Percentiles rank a stretch among this genome's conserved stretches.
Conservation (phyloP, 2,797 vertebrate genomes). For the Xyrichtys novacula region DNA sequence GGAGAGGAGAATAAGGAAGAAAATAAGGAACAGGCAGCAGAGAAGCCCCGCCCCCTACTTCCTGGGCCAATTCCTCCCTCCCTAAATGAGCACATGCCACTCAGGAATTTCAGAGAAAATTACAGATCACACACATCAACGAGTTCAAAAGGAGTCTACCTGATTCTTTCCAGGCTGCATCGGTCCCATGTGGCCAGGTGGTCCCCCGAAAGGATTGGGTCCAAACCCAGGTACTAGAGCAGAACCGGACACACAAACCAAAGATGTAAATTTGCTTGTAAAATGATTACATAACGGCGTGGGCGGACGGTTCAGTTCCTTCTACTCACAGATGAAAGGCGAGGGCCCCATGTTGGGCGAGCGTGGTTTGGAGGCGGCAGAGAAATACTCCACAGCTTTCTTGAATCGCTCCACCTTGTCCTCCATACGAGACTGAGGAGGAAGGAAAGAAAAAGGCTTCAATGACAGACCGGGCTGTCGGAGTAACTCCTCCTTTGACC, state of each 20-base stretch:
- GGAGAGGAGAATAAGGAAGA: background rate
- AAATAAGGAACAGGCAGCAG: background rate
- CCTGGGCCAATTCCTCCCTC: background rate
- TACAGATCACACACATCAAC: constrained; percentile 5
- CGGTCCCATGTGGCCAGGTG: constrained; percentile 88
- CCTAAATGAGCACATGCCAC: constrained; percentile 38
- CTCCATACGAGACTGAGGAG: constrained; percentile 90
- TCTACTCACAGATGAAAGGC: constrained; percentile 90
- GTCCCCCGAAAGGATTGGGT: constrained; percentile 88
- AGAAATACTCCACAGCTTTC: constrained; percentile 96
- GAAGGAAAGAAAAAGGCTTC: constrained; percentile 19
- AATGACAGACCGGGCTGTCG: background rate
- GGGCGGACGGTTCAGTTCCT: background rate
- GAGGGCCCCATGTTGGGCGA: constrained; percentile 88
- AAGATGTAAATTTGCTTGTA: background rate
- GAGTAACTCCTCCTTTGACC: too few relatives aligned
- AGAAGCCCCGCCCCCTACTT: constrained; percentile 12
- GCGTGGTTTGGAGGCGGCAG: constrained; percentile 91
- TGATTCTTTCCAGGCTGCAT: constrained; percentile 89
- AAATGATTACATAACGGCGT: background rate
- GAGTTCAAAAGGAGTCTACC: constrained; percentile 78
- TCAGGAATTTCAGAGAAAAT: constrained; percentile 35
- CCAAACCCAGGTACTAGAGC: constrained; percentile 88
- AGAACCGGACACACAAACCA: background rate
- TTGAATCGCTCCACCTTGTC: constrained; percentile 95